These are phyloP conservation scores for Neomorphus geoffroyi DNA, from an alignment of 2,797 vertebrate genomes.

Conservation along the genomic window DNA sequence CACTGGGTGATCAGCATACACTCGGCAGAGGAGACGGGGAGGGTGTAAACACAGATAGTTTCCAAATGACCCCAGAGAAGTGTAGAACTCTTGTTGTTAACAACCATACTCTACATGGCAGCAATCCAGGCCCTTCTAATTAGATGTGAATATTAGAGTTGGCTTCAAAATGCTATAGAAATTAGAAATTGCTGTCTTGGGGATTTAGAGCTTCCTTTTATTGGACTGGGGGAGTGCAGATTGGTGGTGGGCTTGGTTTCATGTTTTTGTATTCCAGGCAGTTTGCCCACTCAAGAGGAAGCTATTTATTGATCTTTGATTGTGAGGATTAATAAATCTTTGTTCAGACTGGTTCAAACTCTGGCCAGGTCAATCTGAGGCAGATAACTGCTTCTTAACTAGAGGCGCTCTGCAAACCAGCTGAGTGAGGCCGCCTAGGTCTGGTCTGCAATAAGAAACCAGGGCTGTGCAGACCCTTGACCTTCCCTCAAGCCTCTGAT, in stretches of 20 bases:
- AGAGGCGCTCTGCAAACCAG: neutral
- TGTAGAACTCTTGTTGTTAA: neutral
- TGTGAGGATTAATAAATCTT: slow-evolving; percentile 45
- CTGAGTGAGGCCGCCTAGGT: neutral
- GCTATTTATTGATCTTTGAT: slow-evolving; percentile 58
- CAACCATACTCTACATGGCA: neutral
- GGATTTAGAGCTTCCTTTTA: slow-evolving; percentile 38
- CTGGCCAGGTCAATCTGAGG: slow-evolving; percentile 33
- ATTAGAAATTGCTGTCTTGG: slow-evolving; percentile 16
- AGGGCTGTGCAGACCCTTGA: neutral
- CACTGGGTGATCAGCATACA: neutral
- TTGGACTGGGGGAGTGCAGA: neutral
- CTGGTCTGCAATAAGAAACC: neutral
- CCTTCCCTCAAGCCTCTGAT: neutral
- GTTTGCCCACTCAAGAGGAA: neutral
- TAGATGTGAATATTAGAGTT: slow-evolving; percentile 20
- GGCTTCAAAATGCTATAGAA: neutral
- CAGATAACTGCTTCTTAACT: slow-evolving; percentile 21
- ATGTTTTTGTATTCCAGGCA: slow-evolving; percentile 34
- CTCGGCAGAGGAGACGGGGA: neutral
- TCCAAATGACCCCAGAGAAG: slow-evolving; percentile 13
- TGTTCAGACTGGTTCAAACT: slow-evolving; percentile 18
- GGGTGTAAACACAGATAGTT: neutral
- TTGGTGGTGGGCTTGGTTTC: neutral
- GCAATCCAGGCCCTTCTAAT: neutral